These are phyloP conservation scores for Drosophila melanogaster DNA, from an alignment of 1,140 invertebrate genomes.

Conservation along the genomic window DNA sequence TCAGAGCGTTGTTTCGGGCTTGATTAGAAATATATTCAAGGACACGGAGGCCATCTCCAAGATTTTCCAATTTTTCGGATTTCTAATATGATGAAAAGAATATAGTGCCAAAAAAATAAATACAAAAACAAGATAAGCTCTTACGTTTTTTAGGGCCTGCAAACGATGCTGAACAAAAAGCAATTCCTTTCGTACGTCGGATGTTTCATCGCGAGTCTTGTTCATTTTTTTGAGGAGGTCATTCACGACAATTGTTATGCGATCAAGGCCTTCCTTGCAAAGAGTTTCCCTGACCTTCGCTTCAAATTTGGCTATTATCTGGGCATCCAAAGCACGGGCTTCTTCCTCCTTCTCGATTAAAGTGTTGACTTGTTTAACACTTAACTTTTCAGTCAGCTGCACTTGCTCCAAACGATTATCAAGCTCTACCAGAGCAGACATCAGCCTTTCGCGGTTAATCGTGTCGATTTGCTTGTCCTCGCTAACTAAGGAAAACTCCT, in stretches of 20 bases:
- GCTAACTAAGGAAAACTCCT: background rate
- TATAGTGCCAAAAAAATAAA: background rate
- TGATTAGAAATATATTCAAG: constrained; percentile 31
- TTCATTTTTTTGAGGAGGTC: constrained; percentile 10
- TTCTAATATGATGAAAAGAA: background rate
- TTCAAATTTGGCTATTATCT: constrained; percentile 4
- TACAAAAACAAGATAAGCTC: background rate
- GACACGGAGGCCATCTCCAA: constrained; percentile 25
- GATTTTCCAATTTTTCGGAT: constrained; percentile 23
- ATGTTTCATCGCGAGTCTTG: constrained; percentile 18
- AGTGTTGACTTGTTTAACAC: background rate
- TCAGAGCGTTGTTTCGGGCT: background rate
- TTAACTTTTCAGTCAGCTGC: background rate
- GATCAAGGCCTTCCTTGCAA: constrained; percentile 8
- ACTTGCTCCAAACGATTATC: constrained; percentile 15
- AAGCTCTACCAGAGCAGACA: background rate
- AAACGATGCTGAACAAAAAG: constrained; percentile 23
- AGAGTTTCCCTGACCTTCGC: constrained; percentile 6
- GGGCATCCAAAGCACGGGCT: fast-evolving
- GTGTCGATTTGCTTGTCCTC: fast-evolving
- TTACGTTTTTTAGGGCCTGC: constrained; percentile 18
- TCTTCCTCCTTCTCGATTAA: background rate
- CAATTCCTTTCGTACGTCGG: constrained; percentile 8
- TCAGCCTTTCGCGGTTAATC: background rate
- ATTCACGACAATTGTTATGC: background rate